phyloP scores from a whole-genome alignment of 1,140 invertebrate genomes.

The Lanistes nyassanus region DNA sequence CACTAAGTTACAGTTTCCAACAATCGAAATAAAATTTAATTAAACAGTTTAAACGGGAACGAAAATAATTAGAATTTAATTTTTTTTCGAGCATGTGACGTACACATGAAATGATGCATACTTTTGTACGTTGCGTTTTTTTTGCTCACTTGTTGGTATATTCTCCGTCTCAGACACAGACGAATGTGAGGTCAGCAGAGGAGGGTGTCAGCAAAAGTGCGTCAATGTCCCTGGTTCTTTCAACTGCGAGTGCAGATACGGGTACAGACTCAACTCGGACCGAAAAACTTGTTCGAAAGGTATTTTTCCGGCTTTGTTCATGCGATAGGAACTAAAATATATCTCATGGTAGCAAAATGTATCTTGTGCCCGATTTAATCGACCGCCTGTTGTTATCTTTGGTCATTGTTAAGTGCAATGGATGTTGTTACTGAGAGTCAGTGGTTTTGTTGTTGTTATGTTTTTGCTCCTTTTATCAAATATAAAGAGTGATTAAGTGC shows the following conservation, averaged over 20 bases:
- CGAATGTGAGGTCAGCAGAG: constrained; percentile 55
- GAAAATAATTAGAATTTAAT: background rate
- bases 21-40: background rate
- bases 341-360: no score
- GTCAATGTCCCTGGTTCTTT: constrained; percentile 34
- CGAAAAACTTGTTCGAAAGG: constrained; percentile 33
- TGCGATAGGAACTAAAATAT: no score
- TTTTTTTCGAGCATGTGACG: background rate
- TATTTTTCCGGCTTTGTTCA: no score
- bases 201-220: constrained; percentile 57
- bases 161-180: constrained; percentile 55
- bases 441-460: no score
- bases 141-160: background rate
- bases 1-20: background rate
- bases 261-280: constrained; percentile 39
- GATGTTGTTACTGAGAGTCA: no score
- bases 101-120: background rate
- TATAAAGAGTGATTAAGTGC: no score
- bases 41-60: background rate
- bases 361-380: no score
- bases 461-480: no score
- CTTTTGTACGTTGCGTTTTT: background rate
- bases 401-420: no score
- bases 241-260: constrained; percentile 39
- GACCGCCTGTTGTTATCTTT: no score